These are phyloP conservation scores for Pantherophis guttatus DNA, from an alignment of 2,113 vertebrate species.

Conservation along the genomic window DNA sequence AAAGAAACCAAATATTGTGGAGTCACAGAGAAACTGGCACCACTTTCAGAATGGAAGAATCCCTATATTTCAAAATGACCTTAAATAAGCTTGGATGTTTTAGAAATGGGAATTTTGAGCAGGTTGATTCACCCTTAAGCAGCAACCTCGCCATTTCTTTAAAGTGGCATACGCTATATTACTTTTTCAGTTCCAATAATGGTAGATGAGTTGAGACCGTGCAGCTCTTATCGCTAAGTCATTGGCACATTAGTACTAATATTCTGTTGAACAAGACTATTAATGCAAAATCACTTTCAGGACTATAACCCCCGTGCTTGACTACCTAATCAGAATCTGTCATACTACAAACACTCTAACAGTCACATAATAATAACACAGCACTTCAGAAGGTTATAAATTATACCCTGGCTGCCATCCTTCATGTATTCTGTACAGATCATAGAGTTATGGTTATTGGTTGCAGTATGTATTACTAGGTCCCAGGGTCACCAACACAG, in stretches of 20 bases:
- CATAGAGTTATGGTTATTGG: slow-evolving; percentile 56
- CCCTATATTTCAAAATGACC: background rate
- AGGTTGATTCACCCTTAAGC: slow-evolving; percentile 7
- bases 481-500: slow-evolving; percentile 55
- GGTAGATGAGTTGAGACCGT: slow-evolving; percentile 31
- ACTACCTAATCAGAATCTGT: slow-evolving; percentile 63
- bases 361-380: slow-evolving; percentile 65
- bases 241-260: background rate
- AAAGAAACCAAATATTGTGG: background rate
- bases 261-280: slow-evolving; percentile 10
- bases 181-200: slow-evolving; percentile 44
- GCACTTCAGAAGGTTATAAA: slow-evolving; percentile 54
- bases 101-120: slow-evolving; percentile 22
- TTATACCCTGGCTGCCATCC: slow-evolving; percentile 49
- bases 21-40: background rate
- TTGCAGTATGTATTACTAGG: slow-evolving; percentile 51
- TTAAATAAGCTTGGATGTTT: background rate
- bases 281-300: slow-evolving; percentile 19
- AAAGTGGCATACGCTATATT: background rate
- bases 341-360: slow-evolving; percentile 62
- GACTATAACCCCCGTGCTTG: slow-evolving; percentile 46
- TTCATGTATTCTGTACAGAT: slow-evolving; percentile 45
- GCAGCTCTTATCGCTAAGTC: background rate
- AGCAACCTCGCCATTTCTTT: slow-evolving; percentile 34
- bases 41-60: background rate